Percentiles rank a stretch among this genome's conserved stretches.
phyloP scores from a whole-genome alignment of 2,888 invertebrate species.

The Caradrina clavipalpis region DNA sequence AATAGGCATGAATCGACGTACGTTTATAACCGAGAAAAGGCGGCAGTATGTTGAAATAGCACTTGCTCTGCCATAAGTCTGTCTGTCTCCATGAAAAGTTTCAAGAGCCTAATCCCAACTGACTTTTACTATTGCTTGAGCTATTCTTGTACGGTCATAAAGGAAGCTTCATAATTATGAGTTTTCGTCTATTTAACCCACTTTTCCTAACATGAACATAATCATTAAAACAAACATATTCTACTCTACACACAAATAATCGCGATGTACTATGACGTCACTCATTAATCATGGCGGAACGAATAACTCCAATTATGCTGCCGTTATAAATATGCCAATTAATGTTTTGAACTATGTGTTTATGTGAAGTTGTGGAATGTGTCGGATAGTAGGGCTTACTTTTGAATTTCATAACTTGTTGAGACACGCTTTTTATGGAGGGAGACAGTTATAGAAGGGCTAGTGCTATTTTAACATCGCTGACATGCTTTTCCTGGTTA shows the following conservation, averaged over 20 bases:
- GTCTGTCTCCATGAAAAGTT: neutral
- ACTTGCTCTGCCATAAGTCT: too few relatives aligned
- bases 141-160: neutral
- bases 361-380: constrained; percentile 20
- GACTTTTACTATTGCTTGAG: neutral
- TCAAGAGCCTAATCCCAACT: neutral
- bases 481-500: too few relatives aligned
- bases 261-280: constrained; percentile 53
- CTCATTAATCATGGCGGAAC: constrained; percentile 56
- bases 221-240: constrained; percentile 53
- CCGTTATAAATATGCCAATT: constrained; percentile 43
- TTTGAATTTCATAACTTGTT: too few relatives aligned
- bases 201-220: constrained; percentile 11
- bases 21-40: too few relatives aligned
- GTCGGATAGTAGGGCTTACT: neutral
- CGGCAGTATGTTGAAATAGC: too few relatives aligned
- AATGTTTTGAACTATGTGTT: constrained; percentile 40
- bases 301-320: constrained; percentile 46
- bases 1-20: too few relatives aligned
- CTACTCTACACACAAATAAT: constrained; percentile 18
- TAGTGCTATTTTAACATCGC: too few relatives aligned
- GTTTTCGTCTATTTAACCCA: constrained; percentile 6
- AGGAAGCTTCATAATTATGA: constrained; percentile 15
- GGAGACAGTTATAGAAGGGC: too few relatives aligned
- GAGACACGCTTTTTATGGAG: too few relatives aligned